Conservation (phyloP, 2,797 vertebrate genomes). For the Gymnoscopelus braueri region DNA sequence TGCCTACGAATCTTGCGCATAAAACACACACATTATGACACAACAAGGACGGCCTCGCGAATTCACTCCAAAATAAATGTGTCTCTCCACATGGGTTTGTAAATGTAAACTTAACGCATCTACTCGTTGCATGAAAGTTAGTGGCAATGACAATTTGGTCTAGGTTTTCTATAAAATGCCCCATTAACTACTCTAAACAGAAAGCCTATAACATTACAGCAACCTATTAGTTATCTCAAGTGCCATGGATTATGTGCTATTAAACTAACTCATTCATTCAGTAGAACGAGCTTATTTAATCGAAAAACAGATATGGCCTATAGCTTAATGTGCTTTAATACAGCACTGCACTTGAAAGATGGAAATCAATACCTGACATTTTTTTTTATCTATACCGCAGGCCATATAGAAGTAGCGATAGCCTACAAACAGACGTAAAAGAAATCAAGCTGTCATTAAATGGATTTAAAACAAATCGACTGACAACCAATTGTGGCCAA, state of each 20-base stretch:
- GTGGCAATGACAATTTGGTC: no score
- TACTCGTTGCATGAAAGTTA: no score
- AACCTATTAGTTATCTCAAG: not conserved
- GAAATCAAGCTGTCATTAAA: not conserved
- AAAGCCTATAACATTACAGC: not conserved
- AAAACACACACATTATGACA: no score
- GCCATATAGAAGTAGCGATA: not conserved
- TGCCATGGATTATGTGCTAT: no score
- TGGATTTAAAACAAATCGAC: conserved; percentile 22
- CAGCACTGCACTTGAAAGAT: conserved; percentile 29
- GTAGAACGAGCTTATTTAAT: conserved; percentile 10
- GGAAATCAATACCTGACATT: conserved; percentile 34
- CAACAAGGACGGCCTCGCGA: no score
- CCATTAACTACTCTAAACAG: not conserved
- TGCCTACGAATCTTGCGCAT: no score
- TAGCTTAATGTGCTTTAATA: conserved; percentile 28
- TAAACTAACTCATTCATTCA: not conserved
- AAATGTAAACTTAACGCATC: no score
- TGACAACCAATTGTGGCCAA: not conserved
- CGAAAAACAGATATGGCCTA: conserved; percentile 1
- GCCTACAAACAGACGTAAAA: conserved; percentile 12
- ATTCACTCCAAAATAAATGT: no score
- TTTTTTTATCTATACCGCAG: not conserved
- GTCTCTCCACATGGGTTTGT: no score
- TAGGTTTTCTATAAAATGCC: not conserved